These are phyloP conservation scores for Tortricodes alternella DNA, from an alignment of 2,888 invertebrate species.

Conservation along the genomic window DNA sequence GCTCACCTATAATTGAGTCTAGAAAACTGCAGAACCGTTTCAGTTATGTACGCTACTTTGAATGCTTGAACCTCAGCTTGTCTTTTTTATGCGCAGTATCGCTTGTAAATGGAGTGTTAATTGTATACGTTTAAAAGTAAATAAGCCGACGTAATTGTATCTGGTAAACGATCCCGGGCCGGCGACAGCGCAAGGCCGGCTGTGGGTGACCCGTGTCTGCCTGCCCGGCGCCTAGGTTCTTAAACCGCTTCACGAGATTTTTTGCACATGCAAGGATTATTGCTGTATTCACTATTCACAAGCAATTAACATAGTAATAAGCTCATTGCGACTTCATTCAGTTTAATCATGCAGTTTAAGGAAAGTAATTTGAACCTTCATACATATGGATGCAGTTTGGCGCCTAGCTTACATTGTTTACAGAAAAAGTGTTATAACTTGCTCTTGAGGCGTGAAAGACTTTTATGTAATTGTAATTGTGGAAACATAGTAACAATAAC, in stretches of 20 bases:
- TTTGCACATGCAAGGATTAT: too few relatives aligned
- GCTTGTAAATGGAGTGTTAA: conserved; percentile 41
- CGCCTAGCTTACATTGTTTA: neutral
- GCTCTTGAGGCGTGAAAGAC: conserved; percentile 14
- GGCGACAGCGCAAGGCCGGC: conserved; percentile 65
- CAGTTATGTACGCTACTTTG: neutral
- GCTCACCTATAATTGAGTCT: neutral
- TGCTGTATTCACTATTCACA: conserved; percentile 14
- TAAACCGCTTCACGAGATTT: conserved; percentile 28
- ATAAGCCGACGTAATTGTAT: conserved; percentile 55
- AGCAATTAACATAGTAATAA: conserved; percentile 22
- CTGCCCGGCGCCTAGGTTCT: conserved; percentile 36
- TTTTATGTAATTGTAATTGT: conserved; percentile 5
- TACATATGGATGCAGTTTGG: neutral
- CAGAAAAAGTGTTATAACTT: conserved; percentile 13
- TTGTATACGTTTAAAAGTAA: conserved; percentile 39
- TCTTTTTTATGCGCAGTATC: neutral
- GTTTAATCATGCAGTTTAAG: conserved; percentile 8
- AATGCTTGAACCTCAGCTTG: neutral
- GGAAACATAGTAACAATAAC: too few relatives aligned
- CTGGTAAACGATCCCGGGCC: conserved; percentile 71
- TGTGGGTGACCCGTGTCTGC: conserved; percentile 57
- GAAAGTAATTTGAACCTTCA: neutral
- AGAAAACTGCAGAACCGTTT: neutral
- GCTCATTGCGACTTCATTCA: conserved; percentile 16